Evolutionary conservation across 92 coral and sea anemone species (phyloP).

Genomic region (Zoanthus solanderi): DNA sequence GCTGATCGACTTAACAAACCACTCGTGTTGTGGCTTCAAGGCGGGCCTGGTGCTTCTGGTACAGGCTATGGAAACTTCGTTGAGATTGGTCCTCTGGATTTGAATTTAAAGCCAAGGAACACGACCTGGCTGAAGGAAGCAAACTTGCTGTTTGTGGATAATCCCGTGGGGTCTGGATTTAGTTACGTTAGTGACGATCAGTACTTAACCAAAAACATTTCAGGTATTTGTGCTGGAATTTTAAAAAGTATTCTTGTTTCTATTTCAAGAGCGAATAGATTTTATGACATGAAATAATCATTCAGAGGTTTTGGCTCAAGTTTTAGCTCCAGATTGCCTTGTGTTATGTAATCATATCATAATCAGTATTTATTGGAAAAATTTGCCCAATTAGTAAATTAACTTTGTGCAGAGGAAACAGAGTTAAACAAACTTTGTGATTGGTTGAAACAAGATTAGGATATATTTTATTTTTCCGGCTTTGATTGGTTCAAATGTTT

Average conservation of each 20-base stretch:
- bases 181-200: constrained; percentile 71
- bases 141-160: constrained; percentile 81
- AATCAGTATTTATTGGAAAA: too few species aligned
- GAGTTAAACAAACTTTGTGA: too few species aligned
- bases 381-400: too few species aligned
- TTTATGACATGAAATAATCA: not conserved
- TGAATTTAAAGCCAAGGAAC: constrained; percentile 59
- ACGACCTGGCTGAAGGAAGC: constrained; percentile 82
- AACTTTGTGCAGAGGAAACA: too few species aligned
- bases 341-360: too few species aligned
- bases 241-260: too few species aligned
- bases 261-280: not conserved
- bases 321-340: too few species aligned
- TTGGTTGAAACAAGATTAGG: too few species aligned
- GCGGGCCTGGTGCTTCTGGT: constrained; percentile 85
- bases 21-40: constrained; percentile 83
- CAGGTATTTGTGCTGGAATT: constrained; percentile 52
- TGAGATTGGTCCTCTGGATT: constrained; percentile 77
- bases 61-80: constrained; percentile 85
- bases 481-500: too few species aligned
- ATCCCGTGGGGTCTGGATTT: constrained; percentile 83
- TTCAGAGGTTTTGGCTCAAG: too few species aligned
- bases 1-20: constrained; percentile 65
- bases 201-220: constrained; percentile 70
- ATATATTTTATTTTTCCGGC: too few species aligned